Conservation (phyloP, 2,113 vertebrate species). For the Toxotes chatareus region DNA sequence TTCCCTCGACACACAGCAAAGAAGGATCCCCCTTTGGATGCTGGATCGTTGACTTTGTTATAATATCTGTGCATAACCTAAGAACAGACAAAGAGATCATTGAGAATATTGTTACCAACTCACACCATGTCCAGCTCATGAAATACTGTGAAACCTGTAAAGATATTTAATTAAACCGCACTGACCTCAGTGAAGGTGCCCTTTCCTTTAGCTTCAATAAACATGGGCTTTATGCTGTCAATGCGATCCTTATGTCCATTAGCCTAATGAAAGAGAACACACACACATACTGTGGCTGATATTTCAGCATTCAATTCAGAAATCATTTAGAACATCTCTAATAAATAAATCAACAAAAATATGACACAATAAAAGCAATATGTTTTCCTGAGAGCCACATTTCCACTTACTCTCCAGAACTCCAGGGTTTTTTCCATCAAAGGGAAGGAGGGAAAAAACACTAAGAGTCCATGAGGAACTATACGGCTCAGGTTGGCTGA, state of each 20-base stretch:
- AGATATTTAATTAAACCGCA: neutral
- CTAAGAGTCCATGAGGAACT: conserved; percentile 91
- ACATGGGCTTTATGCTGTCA: conserved; percentile 92
- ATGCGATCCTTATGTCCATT: conserved; percentile 88
- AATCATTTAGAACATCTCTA: neutral
- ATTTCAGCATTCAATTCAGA: neutral
- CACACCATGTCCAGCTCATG: neutral
- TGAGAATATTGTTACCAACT: neutral
- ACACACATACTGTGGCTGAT: neutral
- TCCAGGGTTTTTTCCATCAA: conserved; percentile 94
- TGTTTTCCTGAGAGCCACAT: neutral
- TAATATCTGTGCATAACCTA: conserved; percentile 94
- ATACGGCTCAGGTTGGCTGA: conserved; percentile 92
- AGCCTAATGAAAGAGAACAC: conserved; percentile 70
- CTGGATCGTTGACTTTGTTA: conserved; percentile 82
- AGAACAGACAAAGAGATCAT: conserved; percentile 11
- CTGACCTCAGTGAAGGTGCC: conserved; percentile 90
- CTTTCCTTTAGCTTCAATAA: conserved; percentile 92
- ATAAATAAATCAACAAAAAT: neutral
- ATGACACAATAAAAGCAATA: neutral
- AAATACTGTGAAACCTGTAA: neutral
- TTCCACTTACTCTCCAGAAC: conserved; percentile 90
- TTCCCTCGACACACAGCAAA: conserved; percentile 97
- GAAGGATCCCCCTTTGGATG: conserved; percentile 90
- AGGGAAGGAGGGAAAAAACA: conserved; percentile 96